A percentile compares a stretch with the other conserved stretches of the same genome.
These are phyloP conservation scores for Drosophila funebris DNA, from an alignment of 1,140 invertebrate genomes.

Conservation along the genomic window DNA sequence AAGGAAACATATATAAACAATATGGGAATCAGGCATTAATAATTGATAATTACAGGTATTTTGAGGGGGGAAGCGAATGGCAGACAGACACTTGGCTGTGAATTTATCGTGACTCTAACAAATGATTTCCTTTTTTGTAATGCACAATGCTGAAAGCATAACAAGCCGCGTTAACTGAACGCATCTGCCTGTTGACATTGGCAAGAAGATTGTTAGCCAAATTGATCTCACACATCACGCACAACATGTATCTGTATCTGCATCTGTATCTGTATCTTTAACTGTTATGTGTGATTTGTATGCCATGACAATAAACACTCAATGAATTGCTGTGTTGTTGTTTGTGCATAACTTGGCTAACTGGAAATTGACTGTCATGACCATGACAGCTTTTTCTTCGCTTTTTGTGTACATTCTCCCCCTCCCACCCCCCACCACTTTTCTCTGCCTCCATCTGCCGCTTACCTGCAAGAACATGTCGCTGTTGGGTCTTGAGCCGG, in stretches of 20 bases:
- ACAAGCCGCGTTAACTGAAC: background rate
- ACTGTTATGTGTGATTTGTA: constrained; percentile 57
- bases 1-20: too few relatives aligned
- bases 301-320: constrained; percentile 66
- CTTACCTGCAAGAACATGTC: constrained; percentile 82
- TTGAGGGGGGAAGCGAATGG: too few relatives aligned
- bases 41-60: too few relatives aligned
- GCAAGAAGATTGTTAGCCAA: constrained; percentile 2
- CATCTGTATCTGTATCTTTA: constrained; percentile 47
- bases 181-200: constrained; percentile 2
- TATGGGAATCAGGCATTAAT: too few relatives aligned
- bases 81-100: too few relatives aligned
- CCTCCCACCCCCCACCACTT: background rate
- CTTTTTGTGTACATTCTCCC: background rate
- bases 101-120: too few relatives aligned
- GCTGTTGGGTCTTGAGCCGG: constrained; percentile 71
- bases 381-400: constrained; percentile 50
- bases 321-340: constrained; percentile 40
- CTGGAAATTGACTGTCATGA: constrained; percentile 66
- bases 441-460: background rate
- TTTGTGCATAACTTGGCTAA: constrained; percentile 48
- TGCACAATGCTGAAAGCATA: too few relatives aligned
- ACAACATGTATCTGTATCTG: constrained; percentile 39
- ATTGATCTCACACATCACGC: constrained; percentile 41
- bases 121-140: too few relatives aligned